Percentiles rank a stretch among this genome's conserved stretches.
Evolutionary conservation across 2,888 invertebrate genomes (phyloP).

Genomic region (Adelognathus sp.): DNA sequence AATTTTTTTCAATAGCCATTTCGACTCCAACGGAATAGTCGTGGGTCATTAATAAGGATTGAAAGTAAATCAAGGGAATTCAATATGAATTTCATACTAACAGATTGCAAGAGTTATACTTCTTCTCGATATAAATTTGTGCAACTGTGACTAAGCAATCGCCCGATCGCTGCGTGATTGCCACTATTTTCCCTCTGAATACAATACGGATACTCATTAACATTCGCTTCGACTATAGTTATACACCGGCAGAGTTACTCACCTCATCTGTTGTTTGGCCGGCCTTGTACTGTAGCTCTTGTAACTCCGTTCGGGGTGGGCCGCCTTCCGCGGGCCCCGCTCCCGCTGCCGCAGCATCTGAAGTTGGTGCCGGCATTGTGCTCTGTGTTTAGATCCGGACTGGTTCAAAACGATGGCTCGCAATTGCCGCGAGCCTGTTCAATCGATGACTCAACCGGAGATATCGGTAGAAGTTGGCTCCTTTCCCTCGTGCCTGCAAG

Average conservation of each 20-base stretch:
- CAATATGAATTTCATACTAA: too few species aligned
- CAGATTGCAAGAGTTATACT: too few species aligned
- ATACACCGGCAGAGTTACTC: slow-evolving; percentile 70
- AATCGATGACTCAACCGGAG: background rate
- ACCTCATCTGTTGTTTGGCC: slow-evolving; percentile 96
- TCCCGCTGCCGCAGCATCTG: slow-evolving; percentile 81
- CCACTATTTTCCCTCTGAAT: too few species aligned
- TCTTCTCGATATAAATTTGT: too few species aligned
- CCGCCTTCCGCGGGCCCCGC: slow-evolving; percentile 84
- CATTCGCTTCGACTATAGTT: background rate
- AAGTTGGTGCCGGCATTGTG: slow-evolving; percentile 80
- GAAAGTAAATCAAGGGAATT: too few species aligned
- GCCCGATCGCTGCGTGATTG: too few species aligned
- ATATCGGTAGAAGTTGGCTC: background rate
- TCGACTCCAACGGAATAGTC: too few species aligned
- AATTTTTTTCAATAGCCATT: too few species aligned
- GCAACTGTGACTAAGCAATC: too few species aligned
- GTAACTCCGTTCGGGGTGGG: slow-evolving; percentile 92
- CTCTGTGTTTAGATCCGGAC: slow-evolving; percentile 14
- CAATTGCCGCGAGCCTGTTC: background rate
- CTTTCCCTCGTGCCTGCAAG: slow-evolving; percentile 27
- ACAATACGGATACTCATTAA: too few species aligned
- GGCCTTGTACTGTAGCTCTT: slow-evolving; percentile 92
- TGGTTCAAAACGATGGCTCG: background rate
- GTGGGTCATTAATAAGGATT: too few species aligned